phyloP scores from a whole-genome alignment of 2,797 vertebrate genomes.

The Pangasius larnaudii region DNA sequence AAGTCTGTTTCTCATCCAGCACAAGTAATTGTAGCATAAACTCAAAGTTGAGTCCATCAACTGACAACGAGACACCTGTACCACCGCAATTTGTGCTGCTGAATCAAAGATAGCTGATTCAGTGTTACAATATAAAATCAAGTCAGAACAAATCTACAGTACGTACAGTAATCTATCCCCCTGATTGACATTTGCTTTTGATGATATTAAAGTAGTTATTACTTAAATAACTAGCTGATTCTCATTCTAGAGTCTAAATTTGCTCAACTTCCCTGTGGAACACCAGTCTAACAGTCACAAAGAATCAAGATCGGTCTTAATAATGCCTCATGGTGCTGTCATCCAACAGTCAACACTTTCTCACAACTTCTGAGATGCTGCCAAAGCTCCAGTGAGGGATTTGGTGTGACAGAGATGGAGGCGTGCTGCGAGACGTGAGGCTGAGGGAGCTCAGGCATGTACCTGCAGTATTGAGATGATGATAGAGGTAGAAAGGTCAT shows the following conservation, averaged over 20 bases:
- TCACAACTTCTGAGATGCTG: constrained; percentile 13
- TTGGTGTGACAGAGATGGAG: constrained; percentile 21
- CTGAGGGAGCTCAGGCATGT: constrained; percentile 35
- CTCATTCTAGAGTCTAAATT: not conserved
- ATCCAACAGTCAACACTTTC: constrained; percentile 37
- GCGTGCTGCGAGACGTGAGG: constrained; percentile 26
- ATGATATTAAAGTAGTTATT: not conserved
- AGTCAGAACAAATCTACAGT: not conserved
- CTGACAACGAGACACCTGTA: not conserved
- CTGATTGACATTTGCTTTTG: not conserved
- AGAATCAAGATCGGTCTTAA: constrained; percentile 35
- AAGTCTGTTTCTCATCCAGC: constrained; percentile 4
- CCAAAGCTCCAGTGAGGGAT: constrained; percentile 23
- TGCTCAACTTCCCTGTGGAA: not conserved
- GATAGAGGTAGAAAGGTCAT: constrained; percentile 44
- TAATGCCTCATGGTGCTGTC: constrained; percentile 45
- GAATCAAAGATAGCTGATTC: not conserved
- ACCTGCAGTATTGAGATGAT: constrained; percentile 44
- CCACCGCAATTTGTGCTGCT: not conserved
- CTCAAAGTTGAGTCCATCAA: not conserved
- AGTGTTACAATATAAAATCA: not conserved
- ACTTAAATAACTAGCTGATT: not conserved
- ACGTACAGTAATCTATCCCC: not conserved
- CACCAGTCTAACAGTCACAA: constrained; percentile 31
- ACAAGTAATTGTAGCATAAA: constrained; percentile 6